These are phyloP conservation scores for Acrobasis suavella DNA, from an alignment of 2,888 invertebrate genomes.

Conservation along the genomic window DNA sequence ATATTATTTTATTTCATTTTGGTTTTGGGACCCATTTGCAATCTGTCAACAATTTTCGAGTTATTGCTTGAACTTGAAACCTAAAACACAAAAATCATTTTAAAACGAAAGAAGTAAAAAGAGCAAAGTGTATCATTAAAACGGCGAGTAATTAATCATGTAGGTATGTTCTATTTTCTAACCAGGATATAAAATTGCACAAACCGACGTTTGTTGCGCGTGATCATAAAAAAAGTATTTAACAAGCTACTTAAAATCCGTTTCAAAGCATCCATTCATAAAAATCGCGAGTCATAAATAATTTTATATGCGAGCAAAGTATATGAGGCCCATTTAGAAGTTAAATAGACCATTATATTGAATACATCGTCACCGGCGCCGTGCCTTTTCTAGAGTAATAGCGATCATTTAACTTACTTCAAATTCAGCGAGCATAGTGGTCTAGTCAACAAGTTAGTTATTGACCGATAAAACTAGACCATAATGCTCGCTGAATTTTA, in stretches of 20 bases:
- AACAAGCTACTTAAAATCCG: background rate
- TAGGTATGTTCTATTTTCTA: background rate
- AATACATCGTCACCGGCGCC: conserved; percentile 18
- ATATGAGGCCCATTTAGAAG: conserved; percentile 9
- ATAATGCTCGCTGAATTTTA: no score
- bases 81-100: background rate
- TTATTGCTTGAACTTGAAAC: background rate
- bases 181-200: background rate
- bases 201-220: background rate
- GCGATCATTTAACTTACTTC: conserved; percentile 14
- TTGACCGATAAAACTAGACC: no score
- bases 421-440: conserved; percentile 1
- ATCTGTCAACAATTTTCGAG: no score
- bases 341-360: conserved; percentile 21
- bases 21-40: no score
- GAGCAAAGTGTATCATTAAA: background rate
- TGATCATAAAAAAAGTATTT: background rate
- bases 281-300: conserved; percentile 12
- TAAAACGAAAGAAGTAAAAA: no score
- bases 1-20: no score
- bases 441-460: background rate
- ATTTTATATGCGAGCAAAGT: conserved; percentile 9
- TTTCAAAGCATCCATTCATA: conserved; percentile 10
- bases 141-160: no score
- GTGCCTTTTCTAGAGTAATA: conserved; percentile 12